Evolutionary conservation across 92 coral and sea anemone genomes (phyloP).

Genomic region (Paramuricea clavata): DNA sequence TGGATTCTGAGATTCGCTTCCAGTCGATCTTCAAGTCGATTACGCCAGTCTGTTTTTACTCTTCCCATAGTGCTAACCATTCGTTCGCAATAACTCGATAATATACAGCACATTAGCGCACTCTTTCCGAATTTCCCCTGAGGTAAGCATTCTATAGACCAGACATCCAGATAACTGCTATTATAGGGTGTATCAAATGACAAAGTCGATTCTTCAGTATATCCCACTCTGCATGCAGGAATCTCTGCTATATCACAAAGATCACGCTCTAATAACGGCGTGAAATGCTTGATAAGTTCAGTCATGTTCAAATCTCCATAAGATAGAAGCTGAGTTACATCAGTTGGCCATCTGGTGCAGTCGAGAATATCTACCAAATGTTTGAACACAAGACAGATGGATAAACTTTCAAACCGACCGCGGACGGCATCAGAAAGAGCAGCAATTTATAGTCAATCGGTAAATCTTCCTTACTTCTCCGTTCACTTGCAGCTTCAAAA

Average conservation of each 20-base stretch:
- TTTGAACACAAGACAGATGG: not conserved
- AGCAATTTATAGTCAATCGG: constrained; percentile 4
- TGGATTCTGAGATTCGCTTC: constrained; percentile 28
- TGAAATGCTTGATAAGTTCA: constrained; percentile 6
- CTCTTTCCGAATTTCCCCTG: constrained; percentile 16
- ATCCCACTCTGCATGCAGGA: constrained; percentile 37
- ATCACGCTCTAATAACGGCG: not conserved
- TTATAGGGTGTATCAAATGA: not conserved
- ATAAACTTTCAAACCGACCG: constrained; percentile 16
- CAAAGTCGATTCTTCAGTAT: constrained; percentile 42
- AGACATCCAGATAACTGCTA: not conserved
- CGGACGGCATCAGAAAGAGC: constrained; percentile 21
- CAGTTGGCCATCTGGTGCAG: constrained; percentile 10
- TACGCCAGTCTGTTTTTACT: constrained; percentile 48
- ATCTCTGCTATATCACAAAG: constrained; percentile 5
- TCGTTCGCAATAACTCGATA: constrained; percentile 33
- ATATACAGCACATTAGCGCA: constrained; percentile 43
- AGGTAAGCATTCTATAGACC: not conserved
- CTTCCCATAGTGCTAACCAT: constrained; percentile 42
- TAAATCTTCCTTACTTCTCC: not conserved
- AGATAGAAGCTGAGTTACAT: not conserved
- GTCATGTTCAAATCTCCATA: not conserved
- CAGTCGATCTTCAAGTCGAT: constrained; percentile 24
- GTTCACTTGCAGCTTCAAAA: constrained; percentile 14
- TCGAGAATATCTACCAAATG: constrained; percentile 6